phyloP scores from a whole-genome alignment of 2,113 vertebrate genomes.

The Abramis brama region DNA sequence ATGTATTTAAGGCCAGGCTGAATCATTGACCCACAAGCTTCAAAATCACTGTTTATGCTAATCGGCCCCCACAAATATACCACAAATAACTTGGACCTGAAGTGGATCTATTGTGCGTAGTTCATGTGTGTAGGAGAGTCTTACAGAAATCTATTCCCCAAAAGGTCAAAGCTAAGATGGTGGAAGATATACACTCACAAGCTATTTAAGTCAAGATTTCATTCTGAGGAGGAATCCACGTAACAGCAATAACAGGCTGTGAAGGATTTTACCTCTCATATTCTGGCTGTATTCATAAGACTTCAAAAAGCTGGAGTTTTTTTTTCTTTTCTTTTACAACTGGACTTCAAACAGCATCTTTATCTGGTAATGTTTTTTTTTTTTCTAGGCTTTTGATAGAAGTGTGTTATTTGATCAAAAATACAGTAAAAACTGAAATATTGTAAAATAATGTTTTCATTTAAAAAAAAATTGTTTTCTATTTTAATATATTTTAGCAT shows the following conservation, averaged over 20 bases:
- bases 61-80: slow-evolving; percentile 1
- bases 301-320: not conserved
- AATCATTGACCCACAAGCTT: slow-evolving; percentile 15
- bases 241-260: not conserved
- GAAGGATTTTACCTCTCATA: not conserved
- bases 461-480: too few species aligned
- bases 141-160: not conserved
- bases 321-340: not conserved
- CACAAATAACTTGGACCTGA: not conserved
- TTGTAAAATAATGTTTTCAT: too few species aligned
- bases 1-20: slow-evolving; percentile 35
- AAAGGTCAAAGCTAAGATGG: slow-evolving; percentile 28
- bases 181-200: not conserved
- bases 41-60: not conserved
- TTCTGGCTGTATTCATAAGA: not conserved
- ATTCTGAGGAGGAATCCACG: not conserved
- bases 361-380: not conserved
- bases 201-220: not conserved
- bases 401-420: not conserved
- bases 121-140: not conserved
- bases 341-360: not conserved
- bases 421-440: not conserved
- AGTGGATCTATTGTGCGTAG: not conserved
- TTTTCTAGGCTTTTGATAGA: not conserved
- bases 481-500: not conserved